Evolutionary conservation across 2,113 vertebrate species (phyloP), one percentile per base, ranked within the genome.

Genomic region (Copsychus sechellarum): DNA sequence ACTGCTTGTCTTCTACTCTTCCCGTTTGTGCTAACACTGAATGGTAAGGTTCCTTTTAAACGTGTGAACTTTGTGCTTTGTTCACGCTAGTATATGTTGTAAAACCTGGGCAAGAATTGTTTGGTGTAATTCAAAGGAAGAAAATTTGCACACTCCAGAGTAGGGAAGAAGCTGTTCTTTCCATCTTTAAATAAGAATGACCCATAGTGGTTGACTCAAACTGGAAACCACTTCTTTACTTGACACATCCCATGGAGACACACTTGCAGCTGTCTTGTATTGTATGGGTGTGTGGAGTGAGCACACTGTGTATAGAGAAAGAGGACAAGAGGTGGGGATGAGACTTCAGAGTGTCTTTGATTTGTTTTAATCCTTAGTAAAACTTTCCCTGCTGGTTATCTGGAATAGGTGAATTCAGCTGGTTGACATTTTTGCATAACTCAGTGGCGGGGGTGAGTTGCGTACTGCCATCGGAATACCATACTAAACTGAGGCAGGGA

Each of bases 1-100:
- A 2, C 17, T 82, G 51, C 18, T 70, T 66, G 22, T 29, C 31
- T 23, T 57, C 33, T 31, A 0, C 18, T 11, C 20, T 58, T 29
- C 31, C 12, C 13, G 81, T 88, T n/a, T 20, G 12, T 9, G 2
- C 65, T 70, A 51, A 34, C 38, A 11, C 25, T 31, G n/a, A 58
- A 71, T 8, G 18, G 26, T 31, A 10, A 60, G 10, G 8, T 53
- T 81, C 31, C 43, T 60, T 74, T 62, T 45, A 31, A 76, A n/a
- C 2, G 3, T 53, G 6, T 53, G 6, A 58, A 8, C 22, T 76
- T 38, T 34, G 7, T 38, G 11, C 53, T 79, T 64, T 28, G 25
- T 21, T 83, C 7, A 1, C 1, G 1, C 29, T 45, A 17, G 2
- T 60, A 1, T n/a, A 2, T 31, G 2, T 65, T 76, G 15, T 24